Evolutionary conservation across 2,797 vertebrate genomes (phyloP), one percentile per base, ranked within the genome.

Genomic region (Malurus splendens): DNA sequence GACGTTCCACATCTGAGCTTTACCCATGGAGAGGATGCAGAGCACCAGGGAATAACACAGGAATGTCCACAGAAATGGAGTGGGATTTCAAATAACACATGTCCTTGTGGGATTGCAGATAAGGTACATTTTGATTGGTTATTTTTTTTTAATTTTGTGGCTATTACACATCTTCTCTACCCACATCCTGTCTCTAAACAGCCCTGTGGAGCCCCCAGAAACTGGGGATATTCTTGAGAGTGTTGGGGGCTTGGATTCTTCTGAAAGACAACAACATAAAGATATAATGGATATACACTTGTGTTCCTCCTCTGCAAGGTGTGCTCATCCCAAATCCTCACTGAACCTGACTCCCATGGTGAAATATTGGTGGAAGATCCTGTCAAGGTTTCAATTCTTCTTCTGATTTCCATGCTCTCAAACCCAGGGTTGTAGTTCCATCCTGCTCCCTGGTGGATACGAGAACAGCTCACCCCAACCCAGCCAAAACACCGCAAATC

Each of bases 221-320:
- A 14, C 32, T 33, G 32, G 5, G n/a, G 3, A 17, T 0, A 0
- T 41, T 60, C n/a, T 39, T 47, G 36, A 25, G 30, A 45, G 20
- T 3, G 2, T 0, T 39, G 17, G 5, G 14, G 16, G 17, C 3
- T 27, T 38, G 39, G 25, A 14, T 60, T 81, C 39, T 78, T 70
- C 66, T 55, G 44, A 38, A 86, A n/a, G 36, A 68, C 6, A 73
- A 47, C 25, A 59, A 1, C 45, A 36, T 6, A 19, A 41, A 50
- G 36, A 36, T 36, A 36, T 10, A 36, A 36, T 36, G 12, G 38
- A 18, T 3, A 33, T 18, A 12, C 8, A 7, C 15, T 70, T 41
- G 17, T 30, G 25, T 45, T 75, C 62, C 51, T 55, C 28, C 48
- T 75, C 38, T 57, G 32, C 47, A 30, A 17, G 12, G 28, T 71